Evolutionary conservation across 2,113 vertebrate species (phyloP).

Genomic region (Takifugu flavidus): DNA sequence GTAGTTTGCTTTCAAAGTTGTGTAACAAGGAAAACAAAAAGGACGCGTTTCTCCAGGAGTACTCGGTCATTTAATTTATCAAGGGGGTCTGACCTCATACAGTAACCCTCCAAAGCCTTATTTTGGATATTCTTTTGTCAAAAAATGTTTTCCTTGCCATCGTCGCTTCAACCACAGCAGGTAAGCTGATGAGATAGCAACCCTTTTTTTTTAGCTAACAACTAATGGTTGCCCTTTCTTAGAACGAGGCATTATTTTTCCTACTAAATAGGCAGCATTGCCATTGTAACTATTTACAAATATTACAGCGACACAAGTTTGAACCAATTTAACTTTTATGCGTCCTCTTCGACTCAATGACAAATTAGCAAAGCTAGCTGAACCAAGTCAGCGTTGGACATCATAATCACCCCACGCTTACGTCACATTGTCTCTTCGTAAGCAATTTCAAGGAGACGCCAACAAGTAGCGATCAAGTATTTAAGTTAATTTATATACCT

Average conservation of each 20-base stretch:
- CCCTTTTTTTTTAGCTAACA: neutral
- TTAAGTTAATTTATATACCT: no score
- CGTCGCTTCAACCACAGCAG: constrained; percentile 71
- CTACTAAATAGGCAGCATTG: neutral
- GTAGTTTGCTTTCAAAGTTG: constrained; percentile 45
- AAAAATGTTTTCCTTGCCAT: constrained; percentile 71
- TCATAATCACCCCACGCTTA: neutral
- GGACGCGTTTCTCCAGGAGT: constrained; percentile 20
- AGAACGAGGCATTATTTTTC: neutral
- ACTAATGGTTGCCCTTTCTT: neutral
- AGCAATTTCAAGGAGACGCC: no score
- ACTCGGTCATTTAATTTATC: neutral
- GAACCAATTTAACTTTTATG: fast-evolving
- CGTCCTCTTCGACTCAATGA: constrained; percentile 2
- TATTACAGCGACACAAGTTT: neutral
- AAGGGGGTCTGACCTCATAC: constrained; percentile 19
- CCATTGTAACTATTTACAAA: fast-evolving
- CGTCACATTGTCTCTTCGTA: constrained; percentile 21
- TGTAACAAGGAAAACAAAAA: constrained; percentile 46
- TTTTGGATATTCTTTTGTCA: neutral
- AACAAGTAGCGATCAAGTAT: no score
- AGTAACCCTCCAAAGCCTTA: neutral
- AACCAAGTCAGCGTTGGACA: neutral
- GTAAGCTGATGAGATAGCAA: constrained; percentile 40
- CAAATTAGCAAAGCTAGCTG: constrained; percentile 39